Percentiles rank a stretch among this genome's conserved stretches.
Evolutionary conservation across 1,140 invertebrate species (phyloP).

Genomic region (Helicorthomorpha holstii): DNA sequence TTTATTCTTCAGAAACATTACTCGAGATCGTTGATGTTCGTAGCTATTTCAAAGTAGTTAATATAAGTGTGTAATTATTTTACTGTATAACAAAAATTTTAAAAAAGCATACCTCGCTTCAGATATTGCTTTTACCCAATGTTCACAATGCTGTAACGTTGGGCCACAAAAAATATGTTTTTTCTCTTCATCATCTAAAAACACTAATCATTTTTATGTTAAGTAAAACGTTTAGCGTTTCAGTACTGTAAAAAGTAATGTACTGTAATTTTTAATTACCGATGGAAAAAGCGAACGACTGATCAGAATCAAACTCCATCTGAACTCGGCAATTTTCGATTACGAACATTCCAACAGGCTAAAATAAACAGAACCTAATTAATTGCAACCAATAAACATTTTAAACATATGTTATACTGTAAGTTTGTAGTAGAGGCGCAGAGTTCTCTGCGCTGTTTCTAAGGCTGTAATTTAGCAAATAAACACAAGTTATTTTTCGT

Average conservation of each 20-base stretch:
- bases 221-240: neutral
- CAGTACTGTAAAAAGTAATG: neutral
- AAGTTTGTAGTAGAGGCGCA: too few species aligned
- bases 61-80: too few species aligned
- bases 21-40: too few species aligned
- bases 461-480: too few species aligned
- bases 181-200: neutral
- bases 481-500: too few species aligned
- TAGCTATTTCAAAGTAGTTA: too few species aligned
- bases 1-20: too few species aligned
- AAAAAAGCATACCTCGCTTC: neutral
- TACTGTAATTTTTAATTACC: neutral
- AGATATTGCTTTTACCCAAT: neutral
- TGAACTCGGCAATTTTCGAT: constrained; percentile 47
- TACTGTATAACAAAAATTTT: too few species aligned
- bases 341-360: constrained; percentile 45
- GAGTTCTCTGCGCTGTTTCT: too few species aligned
- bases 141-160: neutral
- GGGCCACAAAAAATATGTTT: neutral
- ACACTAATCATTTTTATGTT: neutral
- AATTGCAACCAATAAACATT: too few species aligned
- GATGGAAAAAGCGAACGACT: constrained; percentile 39
- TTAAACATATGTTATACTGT: too few species aligned
- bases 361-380: too few species aligned
- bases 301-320: constrained; percentile 36